phyloP scores from a whole-genome alignment of 1,140 invertebrate genomes.

The Cydia pomonella region DNA sequence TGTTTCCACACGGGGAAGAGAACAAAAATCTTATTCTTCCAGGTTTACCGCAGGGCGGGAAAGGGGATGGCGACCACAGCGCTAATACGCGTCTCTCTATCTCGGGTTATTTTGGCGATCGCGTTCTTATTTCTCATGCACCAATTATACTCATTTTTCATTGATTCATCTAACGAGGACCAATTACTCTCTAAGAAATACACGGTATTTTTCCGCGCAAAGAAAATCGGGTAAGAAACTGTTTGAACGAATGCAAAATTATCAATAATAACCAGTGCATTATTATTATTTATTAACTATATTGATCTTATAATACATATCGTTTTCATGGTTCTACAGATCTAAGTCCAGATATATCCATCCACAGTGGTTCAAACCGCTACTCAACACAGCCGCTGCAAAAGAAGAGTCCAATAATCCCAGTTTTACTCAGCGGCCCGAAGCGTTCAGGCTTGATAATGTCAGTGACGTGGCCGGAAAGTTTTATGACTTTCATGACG shows the following conservation, averaged over 20 bases:
- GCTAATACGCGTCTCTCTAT: background rate
- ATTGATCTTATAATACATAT: too few relatives aligned
- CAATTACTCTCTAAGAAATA: background rate
- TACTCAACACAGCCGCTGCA: background rate
- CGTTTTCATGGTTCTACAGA: too few relatives aligned
- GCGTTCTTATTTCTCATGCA: background rate
- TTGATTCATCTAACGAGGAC: background rate
- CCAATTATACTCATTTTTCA: background rate
- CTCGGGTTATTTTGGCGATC: background rate
- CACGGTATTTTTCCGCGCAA: background rate
- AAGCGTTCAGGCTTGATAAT: background rate
- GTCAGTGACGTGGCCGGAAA: background rate
- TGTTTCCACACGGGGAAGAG: background rate
- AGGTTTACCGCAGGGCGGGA: background rate
- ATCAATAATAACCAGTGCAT: too few relatives aligned
- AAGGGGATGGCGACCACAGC: background rate
- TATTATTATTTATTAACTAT: too few relatives aligned
- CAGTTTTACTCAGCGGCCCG: too few relatives aligned
- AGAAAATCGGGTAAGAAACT: background rate
- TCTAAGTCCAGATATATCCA: background rate
- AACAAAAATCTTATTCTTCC: background rate
- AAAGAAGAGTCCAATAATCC: background rate
- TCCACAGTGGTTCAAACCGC: background rate
- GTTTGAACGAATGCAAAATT: too few relatives aligned
- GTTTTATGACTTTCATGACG: too few relatives aligned